These are phyloP conservation scores for Achatina immaculata DNA, from an alignment of 1,140 invertebrate species.

Conservation along the genomic window DNA sequence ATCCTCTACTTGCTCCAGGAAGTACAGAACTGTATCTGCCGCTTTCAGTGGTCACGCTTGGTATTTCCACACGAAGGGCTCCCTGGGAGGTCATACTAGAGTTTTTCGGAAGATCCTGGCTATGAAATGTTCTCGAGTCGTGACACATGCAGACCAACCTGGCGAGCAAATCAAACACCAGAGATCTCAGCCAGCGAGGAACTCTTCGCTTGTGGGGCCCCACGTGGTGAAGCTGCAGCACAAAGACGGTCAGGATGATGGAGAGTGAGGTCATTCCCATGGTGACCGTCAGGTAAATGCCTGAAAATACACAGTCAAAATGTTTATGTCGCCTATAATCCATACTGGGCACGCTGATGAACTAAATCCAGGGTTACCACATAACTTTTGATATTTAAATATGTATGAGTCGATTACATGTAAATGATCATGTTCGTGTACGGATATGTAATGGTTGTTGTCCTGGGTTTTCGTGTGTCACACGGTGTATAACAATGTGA, in stretches of 20 bases:
- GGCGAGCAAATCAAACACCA: constrained; percentile 49
- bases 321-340: no score
- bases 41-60: neutral
- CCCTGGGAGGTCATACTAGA: neutral
- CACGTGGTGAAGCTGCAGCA: constrained; percentile 71
- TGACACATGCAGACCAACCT: constrained; percentile 48
- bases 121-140: constrained; percentile 2
- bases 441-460: no score
- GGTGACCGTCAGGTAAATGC: constrained; percentile 71
- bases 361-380: no score
- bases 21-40: neutral
- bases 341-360: no score
- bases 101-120: constrained; percentile 15
- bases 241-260: constrained; percentile 71
- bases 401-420: no score
- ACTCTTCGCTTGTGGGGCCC: constrained; percentile 66
- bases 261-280: constrained; percentile 72
- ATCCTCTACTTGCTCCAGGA: neutral
- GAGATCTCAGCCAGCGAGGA: constrained; percentile 59
- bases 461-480: no score
- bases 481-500: no score
- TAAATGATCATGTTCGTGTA: no score
- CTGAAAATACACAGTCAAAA: constrained; percentile 57
- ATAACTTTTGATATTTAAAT: no score
- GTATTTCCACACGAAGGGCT: neutral